Evolutionary conservation across 2,113 vertebrate species (phyloP).

Genomic region (Ascaphus truei): DNA sequence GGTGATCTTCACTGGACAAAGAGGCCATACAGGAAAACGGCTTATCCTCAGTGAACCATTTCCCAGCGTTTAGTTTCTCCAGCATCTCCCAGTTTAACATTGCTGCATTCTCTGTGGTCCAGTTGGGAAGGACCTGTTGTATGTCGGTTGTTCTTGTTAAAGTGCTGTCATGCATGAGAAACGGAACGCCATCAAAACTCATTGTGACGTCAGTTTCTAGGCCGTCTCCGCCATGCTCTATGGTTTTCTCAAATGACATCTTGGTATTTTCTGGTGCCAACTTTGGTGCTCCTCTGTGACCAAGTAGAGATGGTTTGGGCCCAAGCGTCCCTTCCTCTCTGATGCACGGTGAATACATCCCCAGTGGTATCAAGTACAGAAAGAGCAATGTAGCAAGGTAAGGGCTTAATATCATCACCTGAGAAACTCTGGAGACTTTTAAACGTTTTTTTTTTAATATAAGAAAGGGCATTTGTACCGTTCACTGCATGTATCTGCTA

Average conservation of each 20-base stretch:
- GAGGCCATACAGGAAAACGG: slow-evolving; percentile 65
- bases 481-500: no score
- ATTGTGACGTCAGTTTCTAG: slow-evolving; percentile 82
- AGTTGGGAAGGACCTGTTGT: slow-evolving; percentile 63
- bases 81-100: slow-evolving; percentile 75
- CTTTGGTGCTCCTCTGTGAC: slow-evolving; percentile 90
- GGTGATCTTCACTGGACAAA: slow-evolving; percentile 56
- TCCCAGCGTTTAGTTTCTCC: slow-evolving; percentile 78
- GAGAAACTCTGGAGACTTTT: no score
- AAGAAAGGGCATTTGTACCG: no score
- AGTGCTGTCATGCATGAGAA: slow-evolving; percentile 86
- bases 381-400: slow-evolving; percentile 74
- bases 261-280: slow-evolving; percentile 84
- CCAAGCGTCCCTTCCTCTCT: slow-evolving; percentile 73
- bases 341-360: slow-evolving; percentile 88
- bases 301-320: slow-evolving; percentile 76
- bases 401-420: slow-evolving; percentile 66
- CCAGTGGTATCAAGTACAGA: slow-evolving; percentile 82
- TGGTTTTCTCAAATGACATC: slow-evolving; percentile 85
- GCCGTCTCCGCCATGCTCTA: slow-evolving; percentile 72
- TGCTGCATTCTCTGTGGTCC: slow-evolving; percentile 45
- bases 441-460: no score
- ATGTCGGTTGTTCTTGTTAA: slow-evolving; percentile 85
- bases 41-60: slow-evolving; percentile 80
- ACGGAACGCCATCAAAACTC: slow-evolving; percentile 82